A percentile compares a stretch with the other conserved stretches of the same genome.
phyloP scores from a whole-genome alignment of 1,140 invertebrate species.

The Pachypeltis micranthus region DNA sequence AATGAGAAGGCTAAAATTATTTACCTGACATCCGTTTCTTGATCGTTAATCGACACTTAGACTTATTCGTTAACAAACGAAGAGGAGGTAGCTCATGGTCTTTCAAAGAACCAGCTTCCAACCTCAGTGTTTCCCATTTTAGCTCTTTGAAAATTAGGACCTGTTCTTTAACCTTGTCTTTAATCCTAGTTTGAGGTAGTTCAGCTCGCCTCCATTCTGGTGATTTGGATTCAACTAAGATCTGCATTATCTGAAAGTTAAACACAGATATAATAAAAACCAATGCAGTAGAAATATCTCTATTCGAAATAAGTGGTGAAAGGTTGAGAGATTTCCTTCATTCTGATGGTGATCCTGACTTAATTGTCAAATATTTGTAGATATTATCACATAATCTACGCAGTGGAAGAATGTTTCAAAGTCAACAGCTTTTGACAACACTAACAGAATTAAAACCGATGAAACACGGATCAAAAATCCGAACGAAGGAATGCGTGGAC shows the following conservation, averaged over 20 bases:
- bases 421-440: too few relatives aligned
- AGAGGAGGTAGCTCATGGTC: constrained; percentile 76
- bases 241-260: constrained; percentile 65
- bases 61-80: constrained; percentile 85
- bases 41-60: constrained; percentile 87
- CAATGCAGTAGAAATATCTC: too few relatives aligned
- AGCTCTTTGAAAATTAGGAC: constrained; percentile 95
- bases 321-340: not conserved
- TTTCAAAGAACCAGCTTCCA: constrained; percentile 79
- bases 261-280: too few relatives aligned
- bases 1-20: too few relatives aligned
- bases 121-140: constrained; percentile 89
- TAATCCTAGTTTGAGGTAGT: constrained; percentile 77
- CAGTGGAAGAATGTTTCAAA: too few relatives aligned
- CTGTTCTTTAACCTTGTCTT: constrained; percentile 75
- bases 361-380: too few relatives aligned
- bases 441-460: too few relatives aligned
- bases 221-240: constrained; percentile 83
- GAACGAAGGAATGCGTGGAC: too few relatives aligned
- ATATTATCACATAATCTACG: too few relatives aligned
- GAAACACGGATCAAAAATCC: too few relatives aligned
- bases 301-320: constrained; percentile 10
- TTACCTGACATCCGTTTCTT: constrained; percentile 84
- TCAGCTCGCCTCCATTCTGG: constrained; percentile 76
- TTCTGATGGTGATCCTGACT: too few relatives aligned